These are phyloP conservation scores for Drosophila obscura DNA, from an alignment of 1,140 invertebrate species.

Conservation along the genomic window DNA sequence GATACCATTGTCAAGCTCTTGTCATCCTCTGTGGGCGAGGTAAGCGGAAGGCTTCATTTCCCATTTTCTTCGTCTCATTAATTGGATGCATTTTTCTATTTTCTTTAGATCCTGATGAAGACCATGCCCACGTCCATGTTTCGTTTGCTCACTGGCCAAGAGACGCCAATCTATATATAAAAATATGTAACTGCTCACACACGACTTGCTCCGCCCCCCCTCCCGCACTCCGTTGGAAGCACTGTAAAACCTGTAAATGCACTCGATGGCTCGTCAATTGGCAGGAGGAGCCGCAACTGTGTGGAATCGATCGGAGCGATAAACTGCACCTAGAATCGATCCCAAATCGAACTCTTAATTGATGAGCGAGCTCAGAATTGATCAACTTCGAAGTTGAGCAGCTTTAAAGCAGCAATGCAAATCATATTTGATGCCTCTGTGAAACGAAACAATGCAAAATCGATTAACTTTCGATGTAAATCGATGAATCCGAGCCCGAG, in stretches of 20 bases:
- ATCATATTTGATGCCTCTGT: too few species aligned
- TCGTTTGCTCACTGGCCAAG: conserved; percentile 98
- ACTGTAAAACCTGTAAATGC: conserved; percentile 14
- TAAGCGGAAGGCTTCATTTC: conserved; percentile 82
- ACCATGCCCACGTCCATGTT: conserved; percentile 99
- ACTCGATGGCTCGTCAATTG: conserved; percentile 1
- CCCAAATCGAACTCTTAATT: too few species aligned
- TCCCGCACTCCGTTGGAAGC: conserved; percentile 27
- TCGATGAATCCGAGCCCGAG: neutral
- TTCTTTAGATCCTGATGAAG: conserved; percentile 97
- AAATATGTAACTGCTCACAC: conserved; percentile 30
- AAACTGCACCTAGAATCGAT: neutral
- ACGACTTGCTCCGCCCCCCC: neutral
- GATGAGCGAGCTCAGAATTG: too few species aligned
- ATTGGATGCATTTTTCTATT: too few species aligned
- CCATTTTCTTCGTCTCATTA: too few species aligned
- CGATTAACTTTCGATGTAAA: too few species aligned
- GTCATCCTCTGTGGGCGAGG: conserved; percentile 99
- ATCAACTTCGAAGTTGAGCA: conserved; percentile 3
- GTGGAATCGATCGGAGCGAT: neutral
- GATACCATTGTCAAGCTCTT: conserved; percentile 99
- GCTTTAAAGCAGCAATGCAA: neutral
- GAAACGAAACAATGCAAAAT: neutral
- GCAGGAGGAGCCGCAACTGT: neutral
- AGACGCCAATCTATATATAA: conserved; percentile 99